phyloP scores from a whole-genome alignment of 2,888 invertebrate genomes.

The Chrysopilus asiliformis region DNA sequence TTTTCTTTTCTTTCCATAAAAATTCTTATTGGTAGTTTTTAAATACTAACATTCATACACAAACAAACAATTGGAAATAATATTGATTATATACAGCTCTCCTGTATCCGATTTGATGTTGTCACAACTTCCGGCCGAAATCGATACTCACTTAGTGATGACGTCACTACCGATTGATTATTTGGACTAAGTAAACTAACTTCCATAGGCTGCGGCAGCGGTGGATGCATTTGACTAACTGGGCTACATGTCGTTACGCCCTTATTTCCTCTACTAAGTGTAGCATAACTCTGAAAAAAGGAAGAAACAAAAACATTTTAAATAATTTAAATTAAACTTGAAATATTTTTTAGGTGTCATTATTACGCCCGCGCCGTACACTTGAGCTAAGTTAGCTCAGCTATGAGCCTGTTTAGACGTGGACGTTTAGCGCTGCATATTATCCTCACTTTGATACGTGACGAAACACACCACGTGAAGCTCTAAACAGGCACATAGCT shows the following conservation, averaged over 20 bases:
- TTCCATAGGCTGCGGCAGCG: slow-evolving; percentile 36
- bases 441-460: too few relatives aligned
- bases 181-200: slow-evolving; percentile 36
- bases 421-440: too few relatives aligned
- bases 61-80: slow-evolving; percentile 1
- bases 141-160: slow-evolving; percentile 65
- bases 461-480: too few relatives aligned
- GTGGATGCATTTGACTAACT: slow-evolving; percentile 21
- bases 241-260: slow-evolving; percentile 38
- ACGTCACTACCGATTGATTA: slow-evolving; percentile 43
- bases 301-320: too few relatives aligned
- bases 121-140: slow-evolving; percentile 75
- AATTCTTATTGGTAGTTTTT: too few relatives aligned
- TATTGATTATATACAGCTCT: slow-evolving; percentile 70
- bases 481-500: too few relatives aligned
- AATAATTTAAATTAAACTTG: too few relatives aligned
- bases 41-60: slow-evolving; percentile 3
- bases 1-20: too few relatives aligned
- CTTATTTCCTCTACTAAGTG: slow-evolving; percentile 55
- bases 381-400: too few relatives aligned
- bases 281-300: slow-evolving; percentile 62
- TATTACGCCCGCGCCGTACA: too few relatives aligned
- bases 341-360: too few relatives aligned
- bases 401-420: too few relatives aligned
- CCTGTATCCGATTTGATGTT: slow-evolving; percentile 76